phyloP scores from a whole-genome alignment of 64 coral and sea anemone species.

The Montipora efflorescens region DNA sequence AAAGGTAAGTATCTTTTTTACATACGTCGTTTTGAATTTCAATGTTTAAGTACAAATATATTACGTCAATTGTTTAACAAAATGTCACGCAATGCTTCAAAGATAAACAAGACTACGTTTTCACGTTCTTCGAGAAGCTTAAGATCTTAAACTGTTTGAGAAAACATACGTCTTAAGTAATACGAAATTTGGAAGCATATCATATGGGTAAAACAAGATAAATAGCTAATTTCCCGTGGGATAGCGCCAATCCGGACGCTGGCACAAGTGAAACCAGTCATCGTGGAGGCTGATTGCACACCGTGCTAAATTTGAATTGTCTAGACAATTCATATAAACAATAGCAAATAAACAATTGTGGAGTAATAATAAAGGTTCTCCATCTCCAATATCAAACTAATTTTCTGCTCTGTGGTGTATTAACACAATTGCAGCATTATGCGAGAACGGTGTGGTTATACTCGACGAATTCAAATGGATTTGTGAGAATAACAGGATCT shows the following conservation, averaged over 20 bases:
- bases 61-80: constrained; percentile 12
- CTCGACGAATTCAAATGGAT: neutral
- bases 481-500: neutral
- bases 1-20: neutral
- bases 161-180: neutral
- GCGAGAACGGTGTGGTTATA: neutral
- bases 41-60: constrained; percentile 16
- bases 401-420: neutral
- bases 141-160: neutral
- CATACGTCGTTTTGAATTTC: neutral
- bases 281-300: neutral
- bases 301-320: neutral
- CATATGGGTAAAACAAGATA: neutral
- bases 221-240: constrained; percentile 21
- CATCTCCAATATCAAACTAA: neutral
- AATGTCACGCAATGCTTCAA: constrained; percentile 17
- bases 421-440: neutral
- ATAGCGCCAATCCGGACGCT: neutral
- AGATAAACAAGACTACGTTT: neutral
- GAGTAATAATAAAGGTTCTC: constrained; percentile 4
- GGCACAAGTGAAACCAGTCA: neutral
- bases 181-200: constrained; percentile 7
- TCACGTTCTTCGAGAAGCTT: neutral
- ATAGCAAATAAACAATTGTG: constrained; percentile 41
- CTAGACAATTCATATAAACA: constrained; percentile 49